Conservation (phyloP, 2,797 vertebrate species). For the Alauda arvensis region DNA sequence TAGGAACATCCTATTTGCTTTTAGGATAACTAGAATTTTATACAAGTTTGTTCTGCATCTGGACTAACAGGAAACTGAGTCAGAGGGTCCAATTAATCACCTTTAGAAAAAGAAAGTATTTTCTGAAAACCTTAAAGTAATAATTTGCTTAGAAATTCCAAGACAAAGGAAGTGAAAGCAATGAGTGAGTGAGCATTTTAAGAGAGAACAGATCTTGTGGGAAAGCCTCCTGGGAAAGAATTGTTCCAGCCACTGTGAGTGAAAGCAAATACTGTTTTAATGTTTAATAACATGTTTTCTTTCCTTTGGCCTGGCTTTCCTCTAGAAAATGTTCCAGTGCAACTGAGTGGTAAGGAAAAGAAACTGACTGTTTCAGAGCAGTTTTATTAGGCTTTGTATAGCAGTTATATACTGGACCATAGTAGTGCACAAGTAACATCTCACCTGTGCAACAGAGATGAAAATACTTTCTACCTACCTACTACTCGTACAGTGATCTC, state of each 20-base stretch:
- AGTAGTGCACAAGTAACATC: neutral
- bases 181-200: neutral
- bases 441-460: neutral
- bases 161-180: slow-evolving; percentile 5
- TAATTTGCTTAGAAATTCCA: slow-evolving; percentile 3
- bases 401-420: neutral
- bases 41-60: neutral
- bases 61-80: neutral
- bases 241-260: neutral
- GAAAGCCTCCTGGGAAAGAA: slow-evolving; percentile 1
- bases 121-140: neutral
- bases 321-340: neutral
- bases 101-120: neutral
- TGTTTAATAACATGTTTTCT: neutral
- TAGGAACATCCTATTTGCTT: neutral
- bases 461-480: neutral
- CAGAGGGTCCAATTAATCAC: neutral
- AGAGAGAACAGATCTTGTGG: neutral
- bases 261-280: slow-evolving; percentile 20
- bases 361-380: neutral
- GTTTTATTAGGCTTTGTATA: neutral
- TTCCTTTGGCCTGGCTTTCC: slow-evolving; percentile 2
- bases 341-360: neutral
- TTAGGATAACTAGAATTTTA: neutral
- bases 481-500: neutral